These are phyloP conservation scores for Aethes cnicana DNA, from an alignment of 2,888 invertebrate genomes.

Conservation along the genomic window DNA sequence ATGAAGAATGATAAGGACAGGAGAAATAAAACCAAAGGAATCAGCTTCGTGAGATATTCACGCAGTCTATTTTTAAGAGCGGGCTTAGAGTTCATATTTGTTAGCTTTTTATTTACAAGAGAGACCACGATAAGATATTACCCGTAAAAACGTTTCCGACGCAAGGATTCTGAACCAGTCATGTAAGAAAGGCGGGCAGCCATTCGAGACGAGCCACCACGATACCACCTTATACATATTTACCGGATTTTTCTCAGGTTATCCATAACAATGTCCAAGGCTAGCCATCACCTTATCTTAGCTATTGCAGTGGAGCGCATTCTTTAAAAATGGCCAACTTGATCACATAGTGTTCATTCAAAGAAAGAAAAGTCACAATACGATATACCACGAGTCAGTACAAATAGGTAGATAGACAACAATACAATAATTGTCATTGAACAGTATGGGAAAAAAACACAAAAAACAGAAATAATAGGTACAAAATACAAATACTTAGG, in stretches of 20 bases:
- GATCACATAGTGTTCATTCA: slow-evolving; percentile 40
- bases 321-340: slow-evolving; percentile 48
- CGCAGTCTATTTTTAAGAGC: too few relatives aligned
- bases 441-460: too few relatives aligned
- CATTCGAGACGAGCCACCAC: slow-evolving; percentile 22
- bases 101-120: slow-evolving; percentile 4
- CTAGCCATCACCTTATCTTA: slow-evolving; percentile 48
- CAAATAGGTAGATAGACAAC: too few relatives aligned
- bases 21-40: too few relatives aligned
- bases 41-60: too few relatives aligned
- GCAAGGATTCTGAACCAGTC: slow-evolving; percentile 17
- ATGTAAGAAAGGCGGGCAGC: slow-evolving; percentile 27
- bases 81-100: background rate
- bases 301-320: slow-evolving; percentile 48
- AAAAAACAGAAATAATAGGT: too few relatives aligned
- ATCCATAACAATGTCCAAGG: slow-evolving; percentile 49
- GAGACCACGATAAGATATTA: slow-evolving; percentile 3
- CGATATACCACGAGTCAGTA: too few relatives aligned
- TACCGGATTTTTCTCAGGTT: slow-evolving; percentile 46
- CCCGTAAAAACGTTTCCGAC: slow-evolving; percentile 18
- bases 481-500: too few relatives aligned
- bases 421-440: too few relatives aligned
- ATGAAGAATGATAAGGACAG: too few relatives aligned
- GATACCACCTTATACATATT: slow-evolving; percentile 43
- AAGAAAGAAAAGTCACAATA: too few relatives aligned